phyloP scores from a whole-genome alignment of 2,888 invertebrate genomes.

The Atethmia centrago region DNA sequence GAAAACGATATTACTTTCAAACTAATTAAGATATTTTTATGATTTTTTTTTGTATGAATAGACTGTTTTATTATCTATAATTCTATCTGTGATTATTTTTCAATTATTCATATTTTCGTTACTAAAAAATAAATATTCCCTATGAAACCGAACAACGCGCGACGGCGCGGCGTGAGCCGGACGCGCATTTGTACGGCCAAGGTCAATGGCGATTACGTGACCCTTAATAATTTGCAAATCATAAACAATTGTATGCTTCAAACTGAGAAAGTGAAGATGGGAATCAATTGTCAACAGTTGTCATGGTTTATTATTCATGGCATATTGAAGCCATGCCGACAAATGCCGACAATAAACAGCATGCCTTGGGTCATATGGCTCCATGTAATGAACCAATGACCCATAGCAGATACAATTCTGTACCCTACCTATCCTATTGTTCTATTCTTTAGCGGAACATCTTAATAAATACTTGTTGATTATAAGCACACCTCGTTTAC shows the following conservation, averaged over 20 bases:
- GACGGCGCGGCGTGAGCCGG: too few relatives aligned
- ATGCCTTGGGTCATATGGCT: constrained; percentile 13
- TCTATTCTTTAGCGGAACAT: constrained; percentile 26
- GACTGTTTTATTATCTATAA: too few relatives aligned
- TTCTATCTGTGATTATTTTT: too few relatives aligned
- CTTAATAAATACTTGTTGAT: constrained; percentile 6
- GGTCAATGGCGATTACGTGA: too few relatives aligned
- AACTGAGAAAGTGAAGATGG: constrained; percentile 26
- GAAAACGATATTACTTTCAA: too few relatives aligned
- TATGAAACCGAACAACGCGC: too few relatives aligned
- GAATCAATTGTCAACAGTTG: constrained; percentile 34
- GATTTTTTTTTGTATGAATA: too few relatives aligned
- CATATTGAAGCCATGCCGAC: constrained; percentile 13
- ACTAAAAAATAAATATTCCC: too few relatives aligned
- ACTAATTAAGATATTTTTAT: too few relatives aligned
- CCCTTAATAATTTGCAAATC: constrained; percentile 10
- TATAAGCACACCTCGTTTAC: constrained; percentile 17
- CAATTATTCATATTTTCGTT: too few relatives aligned
- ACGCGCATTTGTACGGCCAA: too few relatives aligned
- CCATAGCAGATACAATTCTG: constrained; percentile 26
- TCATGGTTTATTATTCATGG: constrained; percentile 12
- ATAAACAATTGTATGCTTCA: not conserved
- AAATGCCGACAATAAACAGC: not conserved
- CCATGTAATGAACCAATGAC: constrained; percentile 26
- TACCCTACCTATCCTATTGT: constrained; percentile 24